Percentiles rank a stretch among this genome's conserved stretches.
Evolutionary conservation across 2,113 vertebrate species (phyloP).

Genomic region (Dascyllus trimaculatus): DNA sequence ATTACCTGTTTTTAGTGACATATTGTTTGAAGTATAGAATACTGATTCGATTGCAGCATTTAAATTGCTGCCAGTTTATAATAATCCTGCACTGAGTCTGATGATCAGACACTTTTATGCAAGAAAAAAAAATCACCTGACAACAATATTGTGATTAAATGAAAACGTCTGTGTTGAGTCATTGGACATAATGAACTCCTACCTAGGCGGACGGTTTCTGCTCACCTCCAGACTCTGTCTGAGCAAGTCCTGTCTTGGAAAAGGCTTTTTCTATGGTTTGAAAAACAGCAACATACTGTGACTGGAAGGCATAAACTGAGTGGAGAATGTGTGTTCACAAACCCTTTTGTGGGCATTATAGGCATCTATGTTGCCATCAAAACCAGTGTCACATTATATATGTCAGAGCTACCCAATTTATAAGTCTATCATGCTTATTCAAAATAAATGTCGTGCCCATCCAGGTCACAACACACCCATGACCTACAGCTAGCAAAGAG

Average conservation of each 20-base stretch:
- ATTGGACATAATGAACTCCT: neutral
- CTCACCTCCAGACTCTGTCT: neutral
- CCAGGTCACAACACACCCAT: neutral
- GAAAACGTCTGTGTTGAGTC: neutral
- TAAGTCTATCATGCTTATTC: conserved; percentile 17
- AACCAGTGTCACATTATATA: neutral
- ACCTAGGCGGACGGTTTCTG: neutral
- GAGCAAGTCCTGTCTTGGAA: neutral
- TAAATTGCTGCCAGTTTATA: neutral
- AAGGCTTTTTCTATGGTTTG: neutral
- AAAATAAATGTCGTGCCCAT: conserved; percentile 10
- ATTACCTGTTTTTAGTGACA: too few species aligned
- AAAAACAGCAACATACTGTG: neutral
- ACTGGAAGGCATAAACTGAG: conserved; percentile 1
- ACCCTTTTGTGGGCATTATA: conserved; percentile 2
- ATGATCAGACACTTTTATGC: neutral
- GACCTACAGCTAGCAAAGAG: neutral
- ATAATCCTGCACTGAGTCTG: neutral
- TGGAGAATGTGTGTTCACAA: conserved; percentile 7
- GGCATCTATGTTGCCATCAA: neutral
- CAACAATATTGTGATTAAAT: neutral
- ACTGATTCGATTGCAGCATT: neutral
- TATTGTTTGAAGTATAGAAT: too few species aligned
- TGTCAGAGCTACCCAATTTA: conserved; percentile 12
- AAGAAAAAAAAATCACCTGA: neutral